Evolutionary conservation across 2,113 vertebrate species (phyloP).

Genomic region (Alligator mississippiensis): DNA sequence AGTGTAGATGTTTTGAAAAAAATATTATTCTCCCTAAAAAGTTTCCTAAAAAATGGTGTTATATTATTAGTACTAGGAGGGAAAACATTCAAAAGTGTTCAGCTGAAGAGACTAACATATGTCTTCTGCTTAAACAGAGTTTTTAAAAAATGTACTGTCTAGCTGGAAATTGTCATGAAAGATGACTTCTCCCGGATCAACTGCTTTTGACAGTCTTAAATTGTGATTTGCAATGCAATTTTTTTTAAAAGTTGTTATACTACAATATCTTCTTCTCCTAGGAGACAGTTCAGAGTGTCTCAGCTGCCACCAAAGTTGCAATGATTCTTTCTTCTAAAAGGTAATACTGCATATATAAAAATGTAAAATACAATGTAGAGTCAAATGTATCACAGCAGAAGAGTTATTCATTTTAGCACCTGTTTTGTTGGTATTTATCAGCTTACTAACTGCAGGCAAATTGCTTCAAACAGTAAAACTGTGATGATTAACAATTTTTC

Average conservation of each 20-base stretch:
- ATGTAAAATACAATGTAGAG: conserved; percentile 64
- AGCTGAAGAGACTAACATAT: conserved; percentile 32
- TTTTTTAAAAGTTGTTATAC: conserved; percentile 59
- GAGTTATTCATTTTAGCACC: conserved; percentile 67
- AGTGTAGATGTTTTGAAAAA: background rate
- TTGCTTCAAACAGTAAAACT: conserved; percentile 66
- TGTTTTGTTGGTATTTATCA: conserved; percentile 73
- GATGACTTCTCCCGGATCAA: conserved; percentile 33
- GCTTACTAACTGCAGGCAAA: conserved; percentile 65
- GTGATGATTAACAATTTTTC: conserved; percentile 65
- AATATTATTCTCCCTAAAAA: background rate
- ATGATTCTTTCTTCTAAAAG: conserved; percentile 70
- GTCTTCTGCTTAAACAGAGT: background rate
- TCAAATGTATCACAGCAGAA: conserved; percentile 67
- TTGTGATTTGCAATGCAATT: conserved; percentile 62
- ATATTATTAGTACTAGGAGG: background rate
- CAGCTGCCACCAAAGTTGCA: conserved; percentile 66
- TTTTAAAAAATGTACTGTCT: conserved; percentile 17
- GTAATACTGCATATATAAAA: conserved; percentile 74
- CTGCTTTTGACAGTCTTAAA: conserved; percentile 24
- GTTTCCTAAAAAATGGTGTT: background rate
- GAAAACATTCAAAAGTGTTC: background rate
- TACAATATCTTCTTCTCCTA: conserved; percentile 70
- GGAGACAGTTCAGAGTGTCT: conserved; percentile 69
- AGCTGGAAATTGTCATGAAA: conserved; percentile 51